Percentiles rank a stretch among this genome's conserved stretches.
Conservation (phyloP, 2,113 vertebrate species). For the Zonotrichia leucophrys region DNA sequence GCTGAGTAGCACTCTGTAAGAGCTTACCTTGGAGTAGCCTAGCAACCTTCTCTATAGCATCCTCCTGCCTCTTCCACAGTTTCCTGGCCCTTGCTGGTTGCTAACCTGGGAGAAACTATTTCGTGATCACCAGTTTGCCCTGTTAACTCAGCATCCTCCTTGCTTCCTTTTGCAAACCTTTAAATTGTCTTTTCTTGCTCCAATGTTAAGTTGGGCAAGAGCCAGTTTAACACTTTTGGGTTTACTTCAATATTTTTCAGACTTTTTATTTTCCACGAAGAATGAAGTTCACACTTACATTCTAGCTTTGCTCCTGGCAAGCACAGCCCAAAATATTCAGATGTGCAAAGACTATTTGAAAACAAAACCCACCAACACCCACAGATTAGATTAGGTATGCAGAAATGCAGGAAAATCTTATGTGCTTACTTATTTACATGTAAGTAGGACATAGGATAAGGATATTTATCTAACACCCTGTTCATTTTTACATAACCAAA, state of each 20-base stretch:
- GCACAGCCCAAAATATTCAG: background rate
- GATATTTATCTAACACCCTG: background rate
- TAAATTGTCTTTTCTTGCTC: background rate
- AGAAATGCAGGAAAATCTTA: background rate
- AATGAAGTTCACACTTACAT: background rate
- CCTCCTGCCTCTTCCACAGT: slow-evolving; percentile 79
- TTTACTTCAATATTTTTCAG: background rate
- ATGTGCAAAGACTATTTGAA: background rate
- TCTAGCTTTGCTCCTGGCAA: background rate
- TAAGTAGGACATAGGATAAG: background rate
- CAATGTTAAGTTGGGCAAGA: background rate
- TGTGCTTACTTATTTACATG: background rate
- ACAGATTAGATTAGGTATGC: background rate
- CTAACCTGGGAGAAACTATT: background rate
- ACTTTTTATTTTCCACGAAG: background rate
- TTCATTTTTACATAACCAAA: background rate
- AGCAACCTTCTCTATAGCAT: slow-evolving; percentile 81
- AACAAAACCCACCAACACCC: background rate
- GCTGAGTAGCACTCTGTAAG: slow-evolving; percentile 73
- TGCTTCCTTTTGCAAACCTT: background rate
- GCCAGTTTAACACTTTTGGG: background rate
- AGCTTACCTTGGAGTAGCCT: slow-evolving; percentile 79
- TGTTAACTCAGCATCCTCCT: background rate
- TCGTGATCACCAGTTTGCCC: background rate
- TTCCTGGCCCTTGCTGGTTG: slow-evolving; percentile 71